phyloP scores from a whole-genome alignment of 2,888 invertebrate species.

The Spialia ferax region DNA sequence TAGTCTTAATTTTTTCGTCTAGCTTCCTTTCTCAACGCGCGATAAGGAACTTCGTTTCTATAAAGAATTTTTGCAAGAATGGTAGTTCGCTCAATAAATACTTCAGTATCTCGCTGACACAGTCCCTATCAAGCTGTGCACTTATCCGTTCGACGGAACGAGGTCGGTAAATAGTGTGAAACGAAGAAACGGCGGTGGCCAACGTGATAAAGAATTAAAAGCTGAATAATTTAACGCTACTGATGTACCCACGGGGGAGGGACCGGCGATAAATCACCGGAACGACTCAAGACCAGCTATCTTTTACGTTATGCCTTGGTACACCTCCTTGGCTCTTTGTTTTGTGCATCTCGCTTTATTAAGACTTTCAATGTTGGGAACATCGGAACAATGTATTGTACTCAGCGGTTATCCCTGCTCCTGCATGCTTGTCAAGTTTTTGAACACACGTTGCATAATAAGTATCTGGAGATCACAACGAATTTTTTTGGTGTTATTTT shows the following conservation, averaged over 20 bases:
- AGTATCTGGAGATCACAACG: too few relatives aligned
- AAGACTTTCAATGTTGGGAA: slow-evolving; percentile 63
- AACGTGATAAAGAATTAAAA: slow-evolving; percentile 83
- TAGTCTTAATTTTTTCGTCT: too few relatives aligned
- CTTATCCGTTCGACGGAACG: slow-evolving; percentile 6
- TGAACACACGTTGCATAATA: too few relatives aligned
- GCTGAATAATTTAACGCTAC: slow-evolving; percentile 83
- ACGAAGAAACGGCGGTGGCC: slow-evolving; percentile 72
- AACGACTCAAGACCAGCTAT: slow-evolving; percentile 74
- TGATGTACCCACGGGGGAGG: slow-evolving; percentile 64
- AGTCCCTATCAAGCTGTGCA: background rate
- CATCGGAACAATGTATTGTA: slow-evolving; percentile 69
- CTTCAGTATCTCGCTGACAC: background rate
- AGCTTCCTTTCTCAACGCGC: too few relatives aligned
- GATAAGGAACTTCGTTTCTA: too few relatives aligned
- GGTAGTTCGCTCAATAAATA: background rate
- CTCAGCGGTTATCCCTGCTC: background rate
- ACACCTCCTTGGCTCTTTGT: slow-evolving; percentile 74
- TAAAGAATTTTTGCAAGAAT: background rate
- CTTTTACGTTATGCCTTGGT: slow-evolving; percentile 79
- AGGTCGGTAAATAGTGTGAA: slow-evolving; percentile 76
- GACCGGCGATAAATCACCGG: slow-evolving; percentile 77
- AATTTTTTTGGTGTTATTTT: too few relatives aligned
- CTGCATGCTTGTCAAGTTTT: background rate
- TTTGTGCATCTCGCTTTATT: slow-evolving; percentile 75